Percentiles rank a stretch among this genome's conserved stretches.
Conservation (phyloP, 2,888 invertebrate species). For the Ganaspis brasiliensis region DNA sequence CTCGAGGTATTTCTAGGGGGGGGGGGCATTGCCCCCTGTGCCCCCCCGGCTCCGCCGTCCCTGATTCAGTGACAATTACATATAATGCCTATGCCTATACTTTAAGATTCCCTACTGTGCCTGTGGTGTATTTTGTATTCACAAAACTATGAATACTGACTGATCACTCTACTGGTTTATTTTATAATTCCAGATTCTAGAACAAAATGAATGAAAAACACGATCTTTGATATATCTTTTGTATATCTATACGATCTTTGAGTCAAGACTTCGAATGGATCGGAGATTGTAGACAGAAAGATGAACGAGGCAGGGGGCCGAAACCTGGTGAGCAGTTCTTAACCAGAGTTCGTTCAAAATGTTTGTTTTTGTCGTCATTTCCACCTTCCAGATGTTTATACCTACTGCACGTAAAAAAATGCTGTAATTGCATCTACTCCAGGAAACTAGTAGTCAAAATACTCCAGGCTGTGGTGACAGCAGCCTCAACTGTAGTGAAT, state of each 20-base stretch:
- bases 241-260: slow-evolving; percentile 17
- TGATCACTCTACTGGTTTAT: slow-evolving; percentile 21
- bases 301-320: slow-evolving; percentile 31
- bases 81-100: too few species aligned
- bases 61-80: too few species aligned
- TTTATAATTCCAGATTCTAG: background rate
- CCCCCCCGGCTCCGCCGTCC: too few species aligned
- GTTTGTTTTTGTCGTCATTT: background rate
- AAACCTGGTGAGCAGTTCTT: background rate
- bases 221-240: background rate
- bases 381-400: too few species aligned
- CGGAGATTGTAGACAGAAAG: slow-evolving; percentile 34
- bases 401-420: too few species aligned
- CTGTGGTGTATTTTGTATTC: background rate
- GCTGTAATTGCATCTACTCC: too few species aligned
- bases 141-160: slow-evolving; percentile 13
- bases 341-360: slow-evolving; percentile 12
- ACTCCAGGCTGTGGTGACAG: too few species aligned
- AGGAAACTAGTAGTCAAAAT: too few species aligned
- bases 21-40: too few species aligned
- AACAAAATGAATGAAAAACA: slow-evolving; percentile 11
- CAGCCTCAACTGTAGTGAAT: too few species aligned
- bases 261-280: slow-evolving; percentile 18
- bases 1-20: too few species aligned
- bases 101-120: background rate